Percentiles rank a stretch among this genome's conserved stretches.
These are phyloP conservation scores for Holcopasites calliopsidis DNA, from an alignment of 1,140 invertebrate genomes.

Conservation along the genomic window DNA sequence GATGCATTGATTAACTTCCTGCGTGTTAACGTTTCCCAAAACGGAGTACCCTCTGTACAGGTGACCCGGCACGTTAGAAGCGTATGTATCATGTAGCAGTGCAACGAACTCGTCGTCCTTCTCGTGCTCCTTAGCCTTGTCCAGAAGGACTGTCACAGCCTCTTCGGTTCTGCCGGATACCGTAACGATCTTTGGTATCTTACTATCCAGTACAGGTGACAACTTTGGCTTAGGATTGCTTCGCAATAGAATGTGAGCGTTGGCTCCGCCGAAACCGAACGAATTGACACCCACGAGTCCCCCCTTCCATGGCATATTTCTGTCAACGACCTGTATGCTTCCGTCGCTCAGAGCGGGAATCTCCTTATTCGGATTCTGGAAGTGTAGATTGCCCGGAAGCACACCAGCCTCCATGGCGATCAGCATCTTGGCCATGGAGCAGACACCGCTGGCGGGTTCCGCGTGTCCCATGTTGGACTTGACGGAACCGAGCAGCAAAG, in stretches of 20 bases:
- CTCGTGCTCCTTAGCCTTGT: conserved; percentile 81
- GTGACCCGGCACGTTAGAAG: conserved; percentile 85
- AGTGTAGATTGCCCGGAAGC: conserved; percentile 96
- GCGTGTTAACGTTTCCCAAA: conserved; percentile 78
- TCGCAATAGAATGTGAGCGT: conserved; percentile 93
- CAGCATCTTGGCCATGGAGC: conserved; percentile 93
- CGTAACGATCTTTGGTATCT: conserved; percentile 86
- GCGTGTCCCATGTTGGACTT: conserved; percentile 99
- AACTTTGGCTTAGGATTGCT: conserved; percentile 87
- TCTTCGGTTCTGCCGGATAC: conserved; percentile 93
- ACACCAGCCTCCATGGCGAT: conserved; percentile 93
- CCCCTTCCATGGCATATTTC: conserved; percentile 89
- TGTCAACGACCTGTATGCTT: conserved; percentile 91
- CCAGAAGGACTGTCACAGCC: conserved; percentile 85
- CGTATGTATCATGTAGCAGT: conserved; percentile 88
- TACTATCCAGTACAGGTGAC: conserved; percentile 78
- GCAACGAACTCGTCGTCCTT: conserved; percentile 89
- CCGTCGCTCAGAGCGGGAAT: conserved; percentile 94
- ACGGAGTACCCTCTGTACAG: conserved; percentile 88
- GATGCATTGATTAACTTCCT: conserved; percentile 73
- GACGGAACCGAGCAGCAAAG: conserved; percentile 95
- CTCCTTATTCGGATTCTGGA: conserved; percentile 90
- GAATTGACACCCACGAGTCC: conserved; percentile 94
- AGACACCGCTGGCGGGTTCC: conserved; percentile 95
- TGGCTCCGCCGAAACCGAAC: conserved; percentile 98